Evolutionary conservation across 2,888 invertebrate genomes (phyloP), one percentile per base, ranked within the genome.

Genomic region (Cheilosia urbana): DNA sequence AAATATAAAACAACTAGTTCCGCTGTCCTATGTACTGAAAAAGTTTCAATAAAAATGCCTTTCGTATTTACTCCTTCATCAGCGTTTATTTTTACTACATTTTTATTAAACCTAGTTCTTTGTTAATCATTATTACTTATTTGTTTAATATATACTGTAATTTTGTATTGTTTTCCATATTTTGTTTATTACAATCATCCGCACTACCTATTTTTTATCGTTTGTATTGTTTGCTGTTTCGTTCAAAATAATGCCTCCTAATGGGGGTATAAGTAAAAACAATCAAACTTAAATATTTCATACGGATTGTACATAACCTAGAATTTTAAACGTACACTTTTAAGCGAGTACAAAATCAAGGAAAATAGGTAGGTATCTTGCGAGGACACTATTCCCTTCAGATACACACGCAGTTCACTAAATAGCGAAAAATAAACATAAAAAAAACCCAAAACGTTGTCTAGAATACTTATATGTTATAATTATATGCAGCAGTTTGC

Each of bases 101-200:
- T 83, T 79, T 79, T 79, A 79, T 84, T 84, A 84, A 84, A 84
- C 63, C 84, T 84, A 84, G 63, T 75, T 75, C 57, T 49, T 82
- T 57, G 47, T 55, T 78, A 71, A 79, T 71, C 40, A 73, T 84
- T 84, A 72, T 42, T 82, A 42, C 37, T 77, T 58, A 55, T 53
- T 62, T 17, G 55, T 65, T 65, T 65, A 55, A 57, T 76, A 66
- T 66, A 66, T 66, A 58, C 37, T 69, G 83, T 69, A 65, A 47
- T 69, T 84, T 65, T 79, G 73, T 84, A 63, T 79, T 68, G 19
- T 47, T 73, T 84, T 65, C 47, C 45, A 17, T 63, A 11, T 68
- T 63, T 34, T 11, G 34, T 73, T 78, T 58, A 75, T 84, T 72
- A 84, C 83, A 84, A 79, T 79, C 65, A 73, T 69, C 79, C 69